Evolutionary conservation across 2,888 invertebrate species (phyloP).

Genomic region (Philaethria dido): DNA sequence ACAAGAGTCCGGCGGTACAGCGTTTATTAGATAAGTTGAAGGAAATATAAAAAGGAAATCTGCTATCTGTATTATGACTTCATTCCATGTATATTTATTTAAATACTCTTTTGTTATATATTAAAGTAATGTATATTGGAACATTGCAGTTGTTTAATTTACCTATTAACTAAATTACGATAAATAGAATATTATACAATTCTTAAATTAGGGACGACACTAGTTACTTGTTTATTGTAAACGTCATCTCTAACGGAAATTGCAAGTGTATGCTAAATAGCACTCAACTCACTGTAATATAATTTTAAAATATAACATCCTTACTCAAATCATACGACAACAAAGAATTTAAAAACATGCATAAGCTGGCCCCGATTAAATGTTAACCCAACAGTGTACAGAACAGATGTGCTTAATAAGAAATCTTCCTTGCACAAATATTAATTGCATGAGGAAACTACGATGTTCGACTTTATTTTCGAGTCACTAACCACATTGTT

Average conservation of each 20-base stretch:
- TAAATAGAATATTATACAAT: not conserved
- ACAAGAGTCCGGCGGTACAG: conserved; percentile 53
- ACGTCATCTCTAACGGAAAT: not conserved
- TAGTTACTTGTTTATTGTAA: not conserved
- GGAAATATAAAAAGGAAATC: conserved; percentile 36
- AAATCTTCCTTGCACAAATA: too few relatives aligned
- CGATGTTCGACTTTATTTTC: too few relatives aligned
- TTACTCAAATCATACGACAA: not conserved
- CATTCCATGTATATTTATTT: conserved; percentile 6
- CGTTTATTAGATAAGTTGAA: conserved; percentile 60
- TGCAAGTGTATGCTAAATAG: not conserved
- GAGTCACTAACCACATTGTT: too few relatives aligned
- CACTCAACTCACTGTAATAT: too few relatives aligned
- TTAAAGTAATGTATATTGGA: not conserved
- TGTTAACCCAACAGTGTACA: too few relatives aligned
- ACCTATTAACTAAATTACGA: not conserved
- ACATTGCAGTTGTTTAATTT: not conserved
- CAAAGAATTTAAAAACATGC: too few relatives aligned
- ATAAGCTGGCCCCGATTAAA: too few relatives aligned
- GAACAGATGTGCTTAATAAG: too few relatives aligned
- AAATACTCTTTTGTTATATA: not conserved
- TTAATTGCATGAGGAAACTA: too few relatives aligned
- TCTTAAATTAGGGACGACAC: not conserved
- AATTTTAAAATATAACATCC: not conserved
- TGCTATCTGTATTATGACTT: not conserved